Evolutionary conservation across 64 coral and sea anemone species (phyloP).

Genomic region (Actinia tenebrosa): DNA sequence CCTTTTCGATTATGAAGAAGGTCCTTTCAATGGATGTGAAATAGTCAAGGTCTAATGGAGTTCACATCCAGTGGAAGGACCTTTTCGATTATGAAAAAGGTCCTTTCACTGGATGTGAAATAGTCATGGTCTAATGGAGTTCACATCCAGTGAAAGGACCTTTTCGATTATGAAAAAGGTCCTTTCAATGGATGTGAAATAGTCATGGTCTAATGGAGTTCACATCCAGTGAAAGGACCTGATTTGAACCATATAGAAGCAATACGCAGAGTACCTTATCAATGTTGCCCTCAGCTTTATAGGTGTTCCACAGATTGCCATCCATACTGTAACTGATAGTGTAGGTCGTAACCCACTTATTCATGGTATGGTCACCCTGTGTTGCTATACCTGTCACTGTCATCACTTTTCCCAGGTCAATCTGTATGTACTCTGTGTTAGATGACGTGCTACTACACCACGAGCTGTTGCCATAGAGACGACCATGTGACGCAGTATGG

Average conservation of each 20-base stretch:
- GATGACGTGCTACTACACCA: conserved; percentile 12
- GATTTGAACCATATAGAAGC: not conserved
- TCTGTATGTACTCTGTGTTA: conserved; percentile 44
- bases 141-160: too few relatives aligned
- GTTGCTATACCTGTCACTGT: conserved; percentile 50
- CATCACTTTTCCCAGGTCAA: conserved; percentile 23
- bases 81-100: too few relatives aligned
- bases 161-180: too few relatives aligned
- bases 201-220: too few relatives aligned
- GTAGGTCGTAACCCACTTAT: conserved; percentile 57
- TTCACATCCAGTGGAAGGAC: too few relatives aligned
- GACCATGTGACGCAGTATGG: not conserved
- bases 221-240: too few relatives aligned
- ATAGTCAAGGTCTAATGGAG: too few relatives aligned
- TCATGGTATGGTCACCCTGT: conserved; percentile 44
- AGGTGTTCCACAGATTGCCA: conserved; percentile 4
- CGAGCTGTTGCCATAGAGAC: conserved; percentile 17
- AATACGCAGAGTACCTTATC: not conserved
- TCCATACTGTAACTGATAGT: conserved; percentile 33
- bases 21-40: too few relatives aligned
- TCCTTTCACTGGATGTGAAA: too few relatives aligned
- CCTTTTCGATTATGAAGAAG: too few relatives aligned
- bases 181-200: too few relatives aligned
- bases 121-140: too few relatives aligned
- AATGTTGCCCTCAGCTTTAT: not conserved